A percentile compares a stretch with the other conserved stretches of the same genome.
phyloP scores from a whole-genome alignment of 2,888 invertebrate species.

The Pollenia labialis region DNA sequence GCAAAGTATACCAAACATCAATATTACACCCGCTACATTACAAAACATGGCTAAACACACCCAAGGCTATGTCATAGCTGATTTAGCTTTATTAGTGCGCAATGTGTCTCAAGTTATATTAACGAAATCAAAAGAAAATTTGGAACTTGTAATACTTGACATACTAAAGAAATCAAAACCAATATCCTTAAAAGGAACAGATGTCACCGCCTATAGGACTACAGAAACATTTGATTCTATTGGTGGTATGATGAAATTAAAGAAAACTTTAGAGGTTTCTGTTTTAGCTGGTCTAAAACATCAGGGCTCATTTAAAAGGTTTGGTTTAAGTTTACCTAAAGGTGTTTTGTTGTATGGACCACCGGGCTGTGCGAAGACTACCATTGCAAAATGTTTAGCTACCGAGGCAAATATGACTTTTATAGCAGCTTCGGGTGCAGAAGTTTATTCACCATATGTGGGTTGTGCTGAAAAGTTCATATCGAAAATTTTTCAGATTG shows the following conservation, averaged over 20 bases:
- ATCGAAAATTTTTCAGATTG: constrained; percentile 86
- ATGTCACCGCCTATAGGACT: constrained; percentile 83
- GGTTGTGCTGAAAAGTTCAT: constrained; percentile 87
- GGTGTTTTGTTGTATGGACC: constrained; percentile 87
- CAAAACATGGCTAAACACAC: constrained; percentile 84
- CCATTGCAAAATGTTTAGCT: constrained; percentile 86
- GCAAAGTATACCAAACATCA: constrained; percentile 57
- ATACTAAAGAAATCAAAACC: constrained; percentile 75
- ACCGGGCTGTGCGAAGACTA: constrained; percentile 88
- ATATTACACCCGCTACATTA: constrained; percentile 76
- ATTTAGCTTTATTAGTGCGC: constrained; percentile 85
- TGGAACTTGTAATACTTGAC: constrained; percentile 23
- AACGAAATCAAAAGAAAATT: constrained; percentile 29
- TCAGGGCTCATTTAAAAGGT: constrained; percentile 85
- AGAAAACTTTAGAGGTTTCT: constrained; percentile 85
- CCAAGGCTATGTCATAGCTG: constrained; percentile 86
- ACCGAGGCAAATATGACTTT: constrained; percentile 85
- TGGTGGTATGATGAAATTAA: constrained; percentile 86
- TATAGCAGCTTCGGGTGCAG: constrained; percentile 86
- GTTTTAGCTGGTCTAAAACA: constrained; percentile 86
- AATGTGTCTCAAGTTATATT: constrained; percentile 79
- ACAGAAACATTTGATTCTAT: constrained; percentile 85
- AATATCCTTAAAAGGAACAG: constrained; percentile 84
- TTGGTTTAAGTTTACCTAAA: constrained; percentile 86
- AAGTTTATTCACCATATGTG: constrained; percentile 87